These are phyloP conservation scores for Cecidostiba fungosa DNA, from an alignment of 2,888 invertebrate species.

Conservation along the genomic window DNA sequence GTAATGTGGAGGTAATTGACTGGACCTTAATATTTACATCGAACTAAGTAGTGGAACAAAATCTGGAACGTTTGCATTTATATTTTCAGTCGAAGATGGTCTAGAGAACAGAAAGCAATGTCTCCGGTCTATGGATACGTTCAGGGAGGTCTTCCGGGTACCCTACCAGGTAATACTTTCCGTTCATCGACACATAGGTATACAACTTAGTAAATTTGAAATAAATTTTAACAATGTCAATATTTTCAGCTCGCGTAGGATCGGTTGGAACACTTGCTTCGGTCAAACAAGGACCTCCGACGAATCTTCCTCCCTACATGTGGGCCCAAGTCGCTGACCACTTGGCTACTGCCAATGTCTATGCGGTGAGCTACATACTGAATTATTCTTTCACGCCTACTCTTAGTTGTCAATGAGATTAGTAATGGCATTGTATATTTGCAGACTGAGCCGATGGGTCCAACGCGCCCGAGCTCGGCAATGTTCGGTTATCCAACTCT, in stretches of 20 bases:
- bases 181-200: neutral
- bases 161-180: conserved; percentile 72
- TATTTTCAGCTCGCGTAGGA: conserved; percentile 76
- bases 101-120: conserved; percentile 91
- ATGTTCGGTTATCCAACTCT: conserved; percentile 90
- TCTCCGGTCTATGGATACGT: conserved; percentile 94
- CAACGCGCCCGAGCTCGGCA: conserved; percentile 90
- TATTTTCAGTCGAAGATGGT: conserved; percentile 90
- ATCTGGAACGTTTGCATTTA: neutral
- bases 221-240: conserved; percentile 5
- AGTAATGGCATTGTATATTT: conserved; percentile 24
- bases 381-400: neutral
- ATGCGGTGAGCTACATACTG: conserved; percentile 84
- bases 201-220: neutral
- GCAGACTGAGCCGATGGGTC: conserved; percentile 87
- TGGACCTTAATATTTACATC: conserved; percentile 5
- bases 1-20: conserved; percentile 93
- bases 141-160: conserved; percentile 82
- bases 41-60: neutral
- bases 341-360: conserved; percentile 92
- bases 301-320: conserved; percentile 84
- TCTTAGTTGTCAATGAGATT: neutral
- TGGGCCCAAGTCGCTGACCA: conserved; percentile 94
- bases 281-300: conserved; percentile 77
- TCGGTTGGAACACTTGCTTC: conserved; percentile 78